Base-by-base conservation (phyloP, 2,888 invertebrate species). In the Leptopilina drosophilae region DNA sequence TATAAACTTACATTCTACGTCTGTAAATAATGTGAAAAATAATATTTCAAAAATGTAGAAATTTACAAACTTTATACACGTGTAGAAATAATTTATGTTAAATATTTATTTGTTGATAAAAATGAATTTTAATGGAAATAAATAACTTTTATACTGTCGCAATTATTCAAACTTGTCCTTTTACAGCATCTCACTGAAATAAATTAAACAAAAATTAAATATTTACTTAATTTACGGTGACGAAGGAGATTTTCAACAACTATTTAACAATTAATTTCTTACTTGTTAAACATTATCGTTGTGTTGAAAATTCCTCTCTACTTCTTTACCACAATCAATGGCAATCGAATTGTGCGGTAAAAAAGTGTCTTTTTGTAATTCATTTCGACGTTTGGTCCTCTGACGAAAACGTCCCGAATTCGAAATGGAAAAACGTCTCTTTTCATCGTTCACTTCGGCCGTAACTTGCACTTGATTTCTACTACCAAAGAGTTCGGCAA, bases 391-490 rank as follows among this genome's bases (percentile, higher is more conserved):
- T 14, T 77, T 78, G 59, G 46, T 80, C 14, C 53, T 80, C 62
- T 80, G 81, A 59, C 80, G 46, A 56, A 82, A 82, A 15, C 80
- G 79, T 15, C 81, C 81, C 6, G 81, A 82, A 33, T 81, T 81
- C 42, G 81, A 82, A 59, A 82, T 69, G 0, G 82, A 82, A 53
- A 81, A 40, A 26, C 80, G 80, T 5, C 81, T 77, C 67, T 78
- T 81, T 11, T 78, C 66, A 14, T 77, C 77, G 26, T 80, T 76
- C 12, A 80, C 76, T 62, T 78, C 73, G 15, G 81, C 77, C 9
- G 78, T 81, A 77, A 81, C 78, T 78, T 82, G 81, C 14, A 80
- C 77, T 62, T 81, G 82, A 75, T 75, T 81, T 77, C 75, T 81
- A 62, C 59, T 80, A 9, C 81, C 81, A 64, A 82, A 82, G 8